Conservation (phyloP, 2,113 vertebrate genomes). For the Thamnophis sirtalis region DNA sequence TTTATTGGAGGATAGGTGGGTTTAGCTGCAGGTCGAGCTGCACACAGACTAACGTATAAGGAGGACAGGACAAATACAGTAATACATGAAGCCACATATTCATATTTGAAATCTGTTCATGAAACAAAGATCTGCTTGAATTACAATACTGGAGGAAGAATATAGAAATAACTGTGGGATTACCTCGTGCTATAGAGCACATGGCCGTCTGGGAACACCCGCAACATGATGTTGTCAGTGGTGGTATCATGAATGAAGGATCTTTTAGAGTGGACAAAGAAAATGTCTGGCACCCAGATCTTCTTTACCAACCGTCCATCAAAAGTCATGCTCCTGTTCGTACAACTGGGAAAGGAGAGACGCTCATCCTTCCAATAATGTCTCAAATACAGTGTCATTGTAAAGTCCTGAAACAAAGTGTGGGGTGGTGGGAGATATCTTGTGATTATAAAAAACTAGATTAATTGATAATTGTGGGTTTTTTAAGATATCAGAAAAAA, state of each 20-base stretch:
- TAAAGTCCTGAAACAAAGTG: slow-evolving; percentile 81
- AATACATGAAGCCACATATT: neutral
- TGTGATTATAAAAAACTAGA: neutral
- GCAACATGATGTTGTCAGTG: slow-evolving; percentile 93
- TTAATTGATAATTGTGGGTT: neutral
- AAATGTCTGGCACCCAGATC: slow-evolving; percentile 96
- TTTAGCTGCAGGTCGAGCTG: too few species aligned
- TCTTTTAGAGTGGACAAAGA: slow-evolving; percentile 95
- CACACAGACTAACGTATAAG: too few species aligned
- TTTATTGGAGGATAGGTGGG: too few species aligned
- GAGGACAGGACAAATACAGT: too few species aligned
- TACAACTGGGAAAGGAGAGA: slow-evolving; percentile 84
- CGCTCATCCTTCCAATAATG: slow-evolving; percentile 96
- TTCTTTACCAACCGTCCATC: slow-evolving; percentile 90
- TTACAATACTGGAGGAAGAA: too few species aligned
- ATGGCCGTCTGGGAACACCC: slow-evolving; percentile 89
- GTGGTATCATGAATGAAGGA: slow-evolving; percentile 94
- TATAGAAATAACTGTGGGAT: neutral
- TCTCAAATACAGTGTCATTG: slow-evolving; percentile 92
- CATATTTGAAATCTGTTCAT: neutral
- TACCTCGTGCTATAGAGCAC: slow-evolving; percentile 96
- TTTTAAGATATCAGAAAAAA: neutral
- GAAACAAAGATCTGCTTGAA: neutral
- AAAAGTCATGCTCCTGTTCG: slow-evolving; percentile 95
- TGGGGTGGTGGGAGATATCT: neutral